A percentile compares a stretch with the other conserved stretches of the same genome.
phyloP scores from a whole-genome alignment of 2,113 vertebrate species.

The Eira barbara region DNA sequence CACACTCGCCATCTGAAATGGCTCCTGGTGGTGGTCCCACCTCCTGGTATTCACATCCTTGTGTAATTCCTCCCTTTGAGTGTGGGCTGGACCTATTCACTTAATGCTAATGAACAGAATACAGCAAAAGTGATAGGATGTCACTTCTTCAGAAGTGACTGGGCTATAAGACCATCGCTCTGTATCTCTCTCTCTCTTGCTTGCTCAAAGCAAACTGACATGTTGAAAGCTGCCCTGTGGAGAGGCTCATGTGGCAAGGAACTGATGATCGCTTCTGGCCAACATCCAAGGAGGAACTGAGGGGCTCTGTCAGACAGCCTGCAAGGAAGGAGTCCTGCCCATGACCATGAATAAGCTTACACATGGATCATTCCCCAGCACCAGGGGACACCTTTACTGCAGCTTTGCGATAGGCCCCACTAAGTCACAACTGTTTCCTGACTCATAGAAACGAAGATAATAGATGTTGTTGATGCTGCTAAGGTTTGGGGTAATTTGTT shows the following conservation, averaged over 20 bases:
- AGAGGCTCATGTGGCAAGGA: neutral
- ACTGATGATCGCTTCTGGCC: neutral
- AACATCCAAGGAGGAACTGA: neutral
- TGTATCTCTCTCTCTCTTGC: neutral
- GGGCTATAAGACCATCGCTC: neutral
- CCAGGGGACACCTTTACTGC: no score
- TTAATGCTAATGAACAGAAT: neutral
- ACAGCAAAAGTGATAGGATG: neutral
- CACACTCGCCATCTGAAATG: neutral
- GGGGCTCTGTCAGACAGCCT: neutral
- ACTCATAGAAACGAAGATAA: neutral
- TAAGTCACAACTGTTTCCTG: neutral
- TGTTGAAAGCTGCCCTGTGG: neutral
- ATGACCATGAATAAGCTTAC: neutral
- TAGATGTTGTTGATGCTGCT: neutral
- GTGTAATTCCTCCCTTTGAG: neutral
- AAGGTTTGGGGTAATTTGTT: neutral
- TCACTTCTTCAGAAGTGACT: neutral
- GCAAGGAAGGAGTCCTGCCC: neutral
- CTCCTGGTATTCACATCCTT: neutral
- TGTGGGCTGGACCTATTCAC: neutral
- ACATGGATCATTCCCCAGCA: rapidly evolving
- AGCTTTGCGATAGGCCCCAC: neutral
- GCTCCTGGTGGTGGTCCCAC: neutral
- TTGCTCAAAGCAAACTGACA: conserved; percentile 4